phyloP scores from a whole-genome alignment of 2,113 vertebrate species.

The Conger conger region DNA sequence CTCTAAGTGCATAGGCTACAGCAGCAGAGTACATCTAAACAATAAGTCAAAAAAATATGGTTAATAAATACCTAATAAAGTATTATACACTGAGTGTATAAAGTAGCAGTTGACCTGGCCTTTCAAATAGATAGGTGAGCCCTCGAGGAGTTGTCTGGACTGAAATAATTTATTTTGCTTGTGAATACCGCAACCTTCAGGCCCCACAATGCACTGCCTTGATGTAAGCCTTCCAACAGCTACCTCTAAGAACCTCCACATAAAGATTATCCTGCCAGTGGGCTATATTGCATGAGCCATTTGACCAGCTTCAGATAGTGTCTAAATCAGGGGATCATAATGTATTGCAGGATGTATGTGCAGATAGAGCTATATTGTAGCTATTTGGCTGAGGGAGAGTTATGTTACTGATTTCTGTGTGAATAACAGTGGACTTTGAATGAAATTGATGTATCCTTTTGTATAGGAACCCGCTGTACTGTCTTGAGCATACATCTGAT shows the following conservation, averaged over 20 bases:
- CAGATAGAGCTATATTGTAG: no score
- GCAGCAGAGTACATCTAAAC: neutral
- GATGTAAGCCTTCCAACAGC: neutral
- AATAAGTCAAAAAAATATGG: neutral
- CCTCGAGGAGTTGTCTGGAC: neutral
- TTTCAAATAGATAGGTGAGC: slow-evolving; percentile 19
- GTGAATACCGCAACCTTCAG: slow-evolving; percentile 20
- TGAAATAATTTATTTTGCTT: neutral
- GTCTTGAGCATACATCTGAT: no score
- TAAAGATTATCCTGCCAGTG: neutral
- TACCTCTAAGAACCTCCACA: neutral
- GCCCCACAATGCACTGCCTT: neutral
- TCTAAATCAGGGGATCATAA: no score
- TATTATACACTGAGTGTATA: no score
- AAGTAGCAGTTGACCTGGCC: neutral
- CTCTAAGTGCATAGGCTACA: no score
- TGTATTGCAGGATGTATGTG: no score
- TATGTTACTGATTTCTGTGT: no score
- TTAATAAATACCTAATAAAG: no score
- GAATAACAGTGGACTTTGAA: no score
- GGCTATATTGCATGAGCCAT: neutral
- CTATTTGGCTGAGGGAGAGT: no score
- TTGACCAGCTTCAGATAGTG: neutral
- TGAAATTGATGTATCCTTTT: no score
- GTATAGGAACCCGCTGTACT: no score